phyloP scores from a whole-genome alignment of 2,888 invertebrate species.

The Galerucella nymphaeae region DNA sequence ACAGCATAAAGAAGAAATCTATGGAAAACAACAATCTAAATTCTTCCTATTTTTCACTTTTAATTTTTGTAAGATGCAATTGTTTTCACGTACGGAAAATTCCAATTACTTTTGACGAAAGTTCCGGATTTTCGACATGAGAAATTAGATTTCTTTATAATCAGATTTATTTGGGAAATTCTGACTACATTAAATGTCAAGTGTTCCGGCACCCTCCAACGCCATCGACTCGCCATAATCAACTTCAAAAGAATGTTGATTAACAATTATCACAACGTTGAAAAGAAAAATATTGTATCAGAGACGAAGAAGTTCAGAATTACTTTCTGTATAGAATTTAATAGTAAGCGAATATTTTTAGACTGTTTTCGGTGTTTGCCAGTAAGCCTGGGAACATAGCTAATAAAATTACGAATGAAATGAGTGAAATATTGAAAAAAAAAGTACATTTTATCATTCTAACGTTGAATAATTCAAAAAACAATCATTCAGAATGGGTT shows the following conservation, averaged over 20 bases:
- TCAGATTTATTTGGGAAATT: constrained; percentile 44
- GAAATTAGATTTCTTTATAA: constrained; percentile 49
- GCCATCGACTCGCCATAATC: constrained; percentile 30
- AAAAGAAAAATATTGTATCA: constrained; percentile 29
- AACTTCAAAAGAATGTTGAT: constrained; percentile 23
- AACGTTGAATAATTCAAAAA: not conserved
- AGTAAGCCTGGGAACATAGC: not conserved
- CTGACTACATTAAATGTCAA: constrained; percentile 48
- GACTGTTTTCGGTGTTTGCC: not conserved
- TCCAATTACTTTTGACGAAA: not conserved
- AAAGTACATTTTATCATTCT: not conserved
- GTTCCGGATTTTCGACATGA: constrained; percentile 35
- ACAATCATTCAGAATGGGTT: not conserved
- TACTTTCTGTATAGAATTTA: not conserved
- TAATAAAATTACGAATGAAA: too few relatives aligned
- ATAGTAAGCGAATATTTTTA: not conserved
- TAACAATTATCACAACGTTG: constrained; percentile 35
- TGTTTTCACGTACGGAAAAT: too few relatives aligned
- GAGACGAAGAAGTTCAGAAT: not conserved
- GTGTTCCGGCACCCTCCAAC: constrained; percentile 31
- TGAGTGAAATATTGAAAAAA: not conserved
- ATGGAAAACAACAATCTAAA: too few relatives aligned
- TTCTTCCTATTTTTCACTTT: too few relatives aligned
- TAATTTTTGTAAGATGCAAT: too few relatives aligned
- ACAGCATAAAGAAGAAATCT: too few relatives aligned